These are phyloP conservation scores for Desoria tigrina DNA, from an alignment of 2,888 invertebrate genomes.

Conservation along the genomic window DNA sequence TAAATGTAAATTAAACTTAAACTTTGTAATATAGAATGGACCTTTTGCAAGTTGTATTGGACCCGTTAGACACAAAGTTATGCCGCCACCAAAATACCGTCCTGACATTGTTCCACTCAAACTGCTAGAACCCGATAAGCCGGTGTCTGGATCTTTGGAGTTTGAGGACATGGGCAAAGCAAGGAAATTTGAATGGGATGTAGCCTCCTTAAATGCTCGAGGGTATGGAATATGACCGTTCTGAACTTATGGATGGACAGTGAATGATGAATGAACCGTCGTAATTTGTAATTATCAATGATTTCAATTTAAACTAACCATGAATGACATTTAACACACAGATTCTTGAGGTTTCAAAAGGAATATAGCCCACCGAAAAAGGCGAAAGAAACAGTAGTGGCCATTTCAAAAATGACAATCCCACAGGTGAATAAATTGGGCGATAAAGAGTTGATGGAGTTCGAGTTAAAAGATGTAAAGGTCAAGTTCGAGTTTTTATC, in stretches of 20 bases:
- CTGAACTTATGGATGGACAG: no score
- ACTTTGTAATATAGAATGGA: no score
- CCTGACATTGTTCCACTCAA: background rate
- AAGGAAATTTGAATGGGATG: constrained; percentile 42
- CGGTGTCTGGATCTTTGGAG: constrained; percentile 31
- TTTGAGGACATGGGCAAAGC: constrained; percentile 36
- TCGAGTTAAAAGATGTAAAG: constrained; percentile 56
- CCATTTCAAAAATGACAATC: constrained; percentile 62
- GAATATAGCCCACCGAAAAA: constrained; percentile 73
- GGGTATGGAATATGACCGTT: constrained; percentile 42
- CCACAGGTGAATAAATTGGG: constrained; percentile 43
- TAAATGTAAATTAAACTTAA: no score
- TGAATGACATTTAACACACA: no score
- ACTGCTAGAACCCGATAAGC: constrained; percentile 18
- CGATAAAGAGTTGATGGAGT: constrained; percentile 34
- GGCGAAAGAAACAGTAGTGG: constrained; percentile 64
- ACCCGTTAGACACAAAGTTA: no score
- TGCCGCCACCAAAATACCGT: no score
- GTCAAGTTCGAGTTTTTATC: constrained; percentile 71
- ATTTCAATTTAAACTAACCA: no score
- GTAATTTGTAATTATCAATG: no score
- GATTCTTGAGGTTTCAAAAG: constrained; percentile 74
- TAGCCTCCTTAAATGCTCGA: constrained; percentile 41
- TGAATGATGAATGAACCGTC: background rate
- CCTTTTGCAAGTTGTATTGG: no score